phyloP scores from a whole-genome alignment of 2,888 invertebrate genomes.

The Archaeoteleia sp. region DNA sequence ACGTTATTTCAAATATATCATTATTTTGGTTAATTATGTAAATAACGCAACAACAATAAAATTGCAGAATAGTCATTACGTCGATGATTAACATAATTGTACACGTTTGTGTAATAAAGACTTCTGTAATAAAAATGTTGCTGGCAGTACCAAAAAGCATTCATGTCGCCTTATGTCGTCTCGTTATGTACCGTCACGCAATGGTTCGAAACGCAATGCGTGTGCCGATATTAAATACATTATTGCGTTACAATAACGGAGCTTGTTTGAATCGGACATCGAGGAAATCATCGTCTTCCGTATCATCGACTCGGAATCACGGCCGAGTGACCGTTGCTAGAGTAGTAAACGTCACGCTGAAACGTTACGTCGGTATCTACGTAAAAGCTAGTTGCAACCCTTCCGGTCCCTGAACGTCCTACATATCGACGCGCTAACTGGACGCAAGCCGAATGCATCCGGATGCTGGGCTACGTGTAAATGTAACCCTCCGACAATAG shows the following conservation, averaged over 20 bases:
- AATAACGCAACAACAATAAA: too few species aligned
- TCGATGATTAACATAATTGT: not conserved
- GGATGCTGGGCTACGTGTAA: slow-evolving; percentile 25
- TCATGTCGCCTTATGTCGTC: slow-evolving; percentile 18
- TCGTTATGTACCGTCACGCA: slow-evolving; percentile 3
- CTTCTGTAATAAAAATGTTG: slow-evolving; percentile 10
- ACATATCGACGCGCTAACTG: slow-evolving; percentile 37
- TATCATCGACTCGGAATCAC: slow-evolving; percentile 29
- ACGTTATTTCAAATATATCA: too few species aligned
- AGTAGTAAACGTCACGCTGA: slow-evolving; percentile 11
- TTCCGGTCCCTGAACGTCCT: slow-evolving; percentile 29
- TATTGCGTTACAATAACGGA: slow-evolving; percentile 19
- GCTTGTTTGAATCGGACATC: slow-evolving; percentile 19
- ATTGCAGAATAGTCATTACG: not conserved
- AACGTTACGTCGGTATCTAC: slow-evolving; percentile 25
- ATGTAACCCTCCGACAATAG: slow-evolving; percentile 32
- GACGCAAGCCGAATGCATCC: slow-evolving; percentile 34
- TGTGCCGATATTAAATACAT: slow-evolving; percentile 12
- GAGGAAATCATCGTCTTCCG: slow-evolving; percentile 33
- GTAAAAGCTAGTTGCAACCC: slow-evolving; percentile 28
- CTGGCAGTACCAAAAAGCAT: not conserved
- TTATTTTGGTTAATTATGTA: too few species aligned
- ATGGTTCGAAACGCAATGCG: slow-evolving; percentile 9
- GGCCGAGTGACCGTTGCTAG: slow-evolving; percentile 14
- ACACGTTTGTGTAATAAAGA: not conserved